These are phyloP conservation scores for Hafferia zeledoni DNA, from an alignment of 2,797 vertebrate species.

Conservation along the genomic window DNA sequence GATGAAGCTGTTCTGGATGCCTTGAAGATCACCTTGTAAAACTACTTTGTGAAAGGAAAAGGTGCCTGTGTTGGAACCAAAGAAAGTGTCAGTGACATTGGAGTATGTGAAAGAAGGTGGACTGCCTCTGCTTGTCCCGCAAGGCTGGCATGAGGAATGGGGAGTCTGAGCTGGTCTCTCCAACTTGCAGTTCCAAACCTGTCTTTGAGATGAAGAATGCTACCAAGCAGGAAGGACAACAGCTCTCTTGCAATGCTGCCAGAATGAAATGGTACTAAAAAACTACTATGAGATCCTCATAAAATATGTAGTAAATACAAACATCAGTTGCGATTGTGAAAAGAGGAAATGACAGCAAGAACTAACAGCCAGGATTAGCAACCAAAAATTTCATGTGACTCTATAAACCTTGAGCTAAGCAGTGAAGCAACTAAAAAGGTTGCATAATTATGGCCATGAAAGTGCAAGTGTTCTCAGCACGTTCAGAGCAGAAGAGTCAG, in stretches of 20 bases:
- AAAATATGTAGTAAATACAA: not conserved
- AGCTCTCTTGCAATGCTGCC: not conserved
- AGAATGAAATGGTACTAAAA: not conserved
- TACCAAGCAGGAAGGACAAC: not conserved
- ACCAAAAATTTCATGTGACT: not conserved
- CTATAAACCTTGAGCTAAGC: not conserved
- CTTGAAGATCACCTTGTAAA: slow-evolving; percentile 31
- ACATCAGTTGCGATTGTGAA: not conserved
- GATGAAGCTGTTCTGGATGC: not conserved
- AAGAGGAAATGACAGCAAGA: not conserved
- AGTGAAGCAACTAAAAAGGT: not conserved
- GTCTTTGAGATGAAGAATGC: not conserved
- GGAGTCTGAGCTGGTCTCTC: not conserved
- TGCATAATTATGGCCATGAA: not conserved
- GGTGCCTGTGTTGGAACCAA: not conserved
- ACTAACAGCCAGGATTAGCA: not conserved
- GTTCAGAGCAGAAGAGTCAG: not conserved
- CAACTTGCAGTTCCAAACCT: not conserved
- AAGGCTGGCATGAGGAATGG: not conserved
- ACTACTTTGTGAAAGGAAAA: not conserved
- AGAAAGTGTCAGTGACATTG: not conserved
- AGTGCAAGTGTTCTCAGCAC: not conserved
- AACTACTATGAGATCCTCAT: not conserved
- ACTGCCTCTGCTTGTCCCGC: not conserved
- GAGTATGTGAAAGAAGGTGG: not conserved